Conservation (phyloP, 2,888 invertebrate genomes). For the Mallateleia sp. region DNA sequence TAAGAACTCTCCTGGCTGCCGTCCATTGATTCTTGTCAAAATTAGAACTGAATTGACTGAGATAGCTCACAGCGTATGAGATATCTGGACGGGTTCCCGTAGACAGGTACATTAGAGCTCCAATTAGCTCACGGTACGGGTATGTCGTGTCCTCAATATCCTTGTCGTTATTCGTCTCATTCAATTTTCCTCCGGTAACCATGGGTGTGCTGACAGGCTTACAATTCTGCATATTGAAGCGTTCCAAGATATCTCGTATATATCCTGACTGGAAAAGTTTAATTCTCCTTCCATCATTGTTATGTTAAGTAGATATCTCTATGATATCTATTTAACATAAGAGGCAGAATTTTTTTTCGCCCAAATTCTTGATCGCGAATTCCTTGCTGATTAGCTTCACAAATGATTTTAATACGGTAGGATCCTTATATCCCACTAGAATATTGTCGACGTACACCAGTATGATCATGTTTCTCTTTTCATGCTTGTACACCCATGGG, state of each 20-base stretch:
- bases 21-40: neutral
- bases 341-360: no score
- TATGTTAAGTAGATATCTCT: no score
- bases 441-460: no score
- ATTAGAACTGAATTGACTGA: slow-evolving; percentile 73
- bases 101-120: slow-evolving; percentile 77
- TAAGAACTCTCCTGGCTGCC: neutral
- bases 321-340: no score
- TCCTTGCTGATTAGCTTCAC: no score
- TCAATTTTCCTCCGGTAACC: neutral
- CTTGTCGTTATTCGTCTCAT: neutral
- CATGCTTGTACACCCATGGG: no score
- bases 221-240: slow-evolving; percentile 71
- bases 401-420: no score
- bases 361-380: no score
- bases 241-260: slow-evolving; percentile 63
- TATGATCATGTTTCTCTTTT: no score
- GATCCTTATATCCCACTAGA: no score
- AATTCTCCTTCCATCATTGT: neutral
- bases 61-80: slow-evolving; percentile 66
- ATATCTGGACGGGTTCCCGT: slow-evolving; percentile 78
- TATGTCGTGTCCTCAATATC: neutral
- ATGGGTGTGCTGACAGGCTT: slow-evolving; percentile 72
- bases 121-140: slow-evolving; percentile 75
- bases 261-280: slow-evolving; percentile 54